These are phyloP conservation scores for Empis stercorea DNA, from an alignment of 2,888 invertebrate species.

Conservation along the genomic window DNA sequence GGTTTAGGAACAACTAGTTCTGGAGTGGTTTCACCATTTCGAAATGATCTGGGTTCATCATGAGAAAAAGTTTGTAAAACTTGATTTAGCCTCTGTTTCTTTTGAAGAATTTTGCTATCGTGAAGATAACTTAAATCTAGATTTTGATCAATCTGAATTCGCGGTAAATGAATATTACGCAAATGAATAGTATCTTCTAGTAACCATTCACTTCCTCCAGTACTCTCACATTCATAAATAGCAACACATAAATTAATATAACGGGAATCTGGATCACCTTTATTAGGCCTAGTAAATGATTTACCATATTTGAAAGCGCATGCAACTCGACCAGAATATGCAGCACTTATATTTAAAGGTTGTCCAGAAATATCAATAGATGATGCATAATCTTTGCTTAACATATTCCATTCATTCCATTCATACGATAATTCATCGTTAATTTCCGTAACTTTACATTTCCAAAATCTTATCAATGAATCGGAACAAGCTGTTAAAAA, in stretches of 20 bases:
- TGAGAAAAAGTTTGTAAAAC: constrained; percentile 69
- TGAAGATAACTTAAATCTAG: constrained; percentile 72
- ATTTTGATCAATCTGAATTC: constrained; percentile 69
- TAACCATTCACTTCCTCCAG: constrained; percentile 89
- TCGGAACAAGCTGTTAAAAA: constrained; percentile 93
- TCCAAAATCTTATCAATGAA: constrained; percentile 78
- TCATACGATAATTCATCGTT: constrained; percentile 38
- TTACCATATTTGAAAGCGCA: constrained; percentile 93
- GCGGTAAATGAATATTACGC: constrained; percentile 77
- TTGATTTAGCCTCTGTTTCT: constrained; percentile 70
- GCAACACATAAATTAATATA: constrained; percentile 87
- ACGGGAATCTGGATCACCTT: constrained; percentile 61
- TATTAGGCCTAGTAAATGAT: constrained; percentile 71
- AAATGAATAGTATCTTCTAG: constrained; percentile 91
- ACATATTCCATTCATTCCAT: constrained; percentile 87
- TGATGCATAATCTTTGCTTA: constrained; percentile 53
- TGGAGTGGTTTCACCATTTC: constrained; percentile 38
- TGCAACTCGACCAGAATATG: constrained; percentile 94
- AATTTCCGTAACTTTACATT: constrained; percentile 38
- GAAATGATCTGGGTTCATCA: constrained; percentile 52
- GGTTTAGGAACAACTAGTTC: constrained; percentile 26
- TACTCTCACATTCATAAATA: constrained; percentile 98
- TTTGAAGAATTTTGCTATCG: constrained; percentile 65
- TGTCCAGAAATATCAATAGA: constrained; percentile 65
- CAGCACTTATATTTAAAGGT: constrained; percentile 87